phyloP scores from a whole-genome alignment of 2,113 vertebrate species.

The Cephalopterus ornatus region DNA sequence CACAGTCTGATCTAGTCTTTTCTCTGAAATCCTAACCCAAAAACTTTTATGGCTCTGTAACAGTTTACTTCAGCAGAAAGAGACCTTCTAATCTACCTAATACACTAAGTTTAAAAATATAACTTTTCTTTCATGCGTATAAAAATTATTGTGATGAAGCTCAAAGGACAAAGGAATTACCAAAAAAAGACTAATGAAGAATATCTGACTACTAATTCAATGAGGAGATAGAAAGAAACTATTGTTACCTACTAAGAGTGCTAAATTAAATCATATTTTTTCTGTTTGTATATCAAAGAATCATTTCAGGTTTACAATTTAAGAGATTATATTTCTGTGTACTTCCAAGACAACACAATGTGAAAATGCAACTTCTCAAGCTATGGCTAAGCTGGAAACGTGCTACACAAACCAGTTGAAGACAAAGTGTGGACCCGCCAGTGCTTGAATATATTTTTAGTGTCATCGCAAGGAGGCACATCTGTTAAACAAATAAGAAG shows the following conservation, averaged over 20 bases:
- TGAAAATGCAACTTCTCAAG: neutral
- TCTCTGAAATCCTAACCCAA: neutral
- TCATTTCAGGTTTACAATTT: neutral
- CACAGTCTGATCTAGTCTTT: neutral
- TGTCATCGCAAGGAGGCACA: neutral
- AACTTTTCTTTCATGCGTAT: neutral
- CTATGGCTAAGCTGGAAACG: neutral
- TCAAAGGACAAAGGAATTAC: neutral
- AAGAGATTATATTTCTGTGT: neutral
- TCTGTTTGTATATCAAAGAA: neutral
- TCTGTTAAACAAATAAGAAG: neutral
- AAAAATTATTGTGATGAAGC: too few relatives aligned
- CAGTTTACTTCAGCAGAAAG: neutral
- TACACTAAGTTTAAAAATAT: neutral
- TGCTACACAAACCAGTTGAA: neutral
- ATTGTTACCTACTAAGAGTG: neutral
- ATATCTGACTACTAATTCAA: neutral
- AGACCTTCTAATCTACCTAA: neutral
- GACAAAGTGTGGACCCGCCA: neutral
- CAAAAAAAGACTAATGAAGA: neutral
- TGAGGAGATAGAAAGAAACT: neutral
- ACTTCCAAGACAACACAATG: neutral
- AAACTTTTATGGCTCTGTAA: neutral
- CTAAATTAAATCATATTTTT: neutral
- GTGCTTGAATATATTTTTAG: neutral